Conservation (phyloP, 2,888 invertebrate genomes). For the Nasonovia ribisnigri region DNA sequence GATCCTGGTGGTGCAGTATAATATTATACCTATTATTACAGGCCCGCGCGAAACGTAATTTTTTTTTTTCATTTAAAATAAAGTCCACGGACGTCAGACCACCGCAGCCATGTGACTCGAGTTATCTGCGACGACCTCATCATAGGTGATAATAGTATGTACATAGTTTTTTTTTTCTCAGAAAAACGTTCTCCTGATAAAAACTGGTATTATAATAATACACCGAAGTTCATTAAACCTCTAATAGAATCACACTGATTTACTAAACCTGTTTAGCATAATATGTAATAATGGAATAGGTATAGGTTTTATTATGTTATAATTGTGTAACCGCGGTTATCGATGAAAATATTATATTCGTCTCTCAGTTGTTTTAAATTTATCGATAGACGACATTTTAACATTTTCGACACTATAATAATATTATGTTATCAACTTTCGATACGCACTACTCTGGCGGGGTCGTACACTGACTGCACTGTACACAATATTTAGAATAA, state of each 20-base stretch:
- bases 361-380: not conserved
- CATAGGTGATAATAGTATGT: not conserved
- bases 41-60: not conserved
- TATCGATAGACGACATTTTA: not conserved
- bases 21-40: not conserved
- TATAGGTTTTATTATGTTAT: not conserved
- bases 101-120: not conserved
- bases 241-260: not conserved
- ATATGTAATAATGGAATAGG: not conserved
- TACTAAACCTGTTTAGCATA: constrained; percentile 17
- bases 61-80: not conserved
- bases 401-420: not conserved
- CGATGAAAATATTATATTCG: not conserved
- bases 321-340: not conserved
- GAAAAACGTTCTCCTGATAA: constrained; percentile 32
- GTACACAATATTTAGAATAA: not conserved
- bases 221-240: constrained; percentile 25
- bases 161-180: not conserved
- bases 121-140: constrained; percentile 18
- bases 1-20: not conserved
- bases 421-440: not conserved
- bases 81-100: not conserved
- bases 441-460: not conserved
- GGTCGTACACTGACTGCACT: not conserved
- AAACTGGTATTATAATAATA: constrained; percentile 10